Percentiles rank a stretch among this genome's conserved stretches.
Evolutionary conservation across 1,140 invertebrate species (phyloP).

Genomic region (Drosophila ogumai): DNA sequence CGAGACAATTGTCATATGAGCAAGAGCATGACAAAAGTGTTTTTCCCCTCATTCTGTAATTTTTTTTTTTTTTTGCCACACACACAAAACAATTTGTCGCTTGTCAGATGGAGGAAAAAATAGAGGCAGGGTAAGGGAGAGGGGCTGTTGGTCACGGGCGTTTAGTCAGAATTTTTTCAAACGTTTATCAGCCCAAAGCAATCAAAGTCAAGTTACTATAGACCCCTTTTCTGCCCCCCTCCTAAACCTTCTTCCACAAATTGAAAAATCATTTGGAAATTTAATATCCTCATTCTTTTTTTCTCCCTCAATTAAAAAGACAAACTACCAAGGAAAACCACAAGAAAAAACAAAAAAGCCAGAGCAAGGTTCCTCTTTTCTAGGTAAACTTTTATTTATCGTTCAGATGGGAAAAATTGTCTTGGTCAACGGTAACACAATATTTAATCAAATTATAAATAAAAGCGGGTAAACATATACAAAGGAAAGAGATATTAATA

Average conservation of each 20-base stretch:
- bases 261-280: conserved; percentile 38
- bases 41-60: conserved; percentile 23
- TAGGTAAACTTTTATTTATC: conserved; percentile 2
- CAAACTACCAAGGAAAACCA: conserved; percentile 18
- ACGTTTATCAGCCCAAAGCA: conserved; percentile 54
- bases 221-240: neutral
- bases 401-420: neutral
- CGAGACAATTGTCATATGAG: conserved; percentile 42
- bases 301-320: conserved; percentile 30
- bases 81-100: conserved; percentile 53
- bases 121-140: neutral
- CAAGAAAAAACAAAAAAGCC: neutral
- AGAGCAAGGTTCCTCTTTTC: conserved; percentile 2
- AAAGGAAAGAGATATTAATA: neutral
- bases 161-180: conserved; percentile 36
- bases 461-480: neutral
- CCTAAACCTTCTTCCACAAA: neutral
- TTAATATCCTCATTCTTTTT: conserved; percentile 23
- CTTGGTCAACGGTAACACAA: neutral
- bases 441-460: conserved; percentile 12
- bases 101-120: conserved; percentile 16
- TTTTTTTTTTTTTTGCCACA: conserved; percentile 32
- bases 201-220: conserved; percentile 41
- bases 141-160: conserved; percentile 1
- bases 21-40: conserved; percentile 62